These are phyloP conservation scores for Lamellibrachia luymesi DNA, from an alignment of 1,140 invertebrate genomes.

Conservation along the genomic window DNA sequence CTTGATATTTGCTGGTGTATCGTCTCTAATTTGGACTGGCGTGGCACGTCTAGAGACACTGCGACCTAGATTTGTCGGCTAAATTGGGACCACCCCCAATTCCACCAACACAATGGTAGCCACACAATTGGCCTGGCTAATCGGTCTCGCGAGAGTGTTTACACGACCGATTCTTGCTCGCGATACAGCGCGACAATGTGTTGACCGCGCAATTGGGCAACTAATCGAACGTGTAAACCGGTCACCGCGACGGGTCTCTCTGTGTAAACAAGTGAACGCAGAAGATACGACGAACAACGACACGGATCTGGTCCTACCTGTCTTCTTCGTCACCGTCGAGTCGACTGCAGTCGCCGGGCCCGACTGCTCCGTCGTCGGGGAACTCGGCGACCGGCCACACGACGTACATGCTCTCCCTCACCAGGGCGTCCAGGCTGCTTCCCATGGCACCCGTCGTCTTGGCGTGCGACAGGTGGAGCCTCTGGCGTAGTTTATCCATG, in stretches of 20 bases:
- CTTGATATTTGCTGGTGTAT: neutral
- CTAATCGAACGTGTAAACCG: too few relatives aligned
- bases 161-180: too few relatives aligned
- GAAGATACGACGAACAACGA: neutral
- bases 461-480: neutral
- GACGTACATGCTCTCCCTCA: neutral
- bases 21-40: neutral
- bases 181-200: too few relatives aligned
- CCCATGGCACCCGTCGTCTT: neutral
- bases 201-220: too few relatives aligned
- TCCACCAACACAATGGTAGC: too few relatives aligned
- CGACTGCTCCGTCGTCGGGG: neutral
- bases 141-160: too few relatives aligned
- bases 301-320: neutral
- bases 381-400: neutral
- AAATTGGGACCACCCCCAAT: too few relatives aligned
- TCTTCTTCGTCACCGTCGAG: neutral
- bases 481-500: neutral
- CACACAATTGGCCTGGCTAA: too few relatives aligned
- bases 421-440: neutral
- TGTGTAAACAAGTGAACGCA: neutral
- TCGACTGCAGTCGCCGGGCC: neutral
- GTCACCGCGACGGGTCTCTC: neutral
- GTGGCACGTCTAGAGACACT: too few relatives aligned
- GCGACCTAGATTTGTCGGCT: too few relatives aligned